Base-by-base conservation (phyloP, 2,797 vertebrate genomes). In the Argyrosomus regius region DNA sequence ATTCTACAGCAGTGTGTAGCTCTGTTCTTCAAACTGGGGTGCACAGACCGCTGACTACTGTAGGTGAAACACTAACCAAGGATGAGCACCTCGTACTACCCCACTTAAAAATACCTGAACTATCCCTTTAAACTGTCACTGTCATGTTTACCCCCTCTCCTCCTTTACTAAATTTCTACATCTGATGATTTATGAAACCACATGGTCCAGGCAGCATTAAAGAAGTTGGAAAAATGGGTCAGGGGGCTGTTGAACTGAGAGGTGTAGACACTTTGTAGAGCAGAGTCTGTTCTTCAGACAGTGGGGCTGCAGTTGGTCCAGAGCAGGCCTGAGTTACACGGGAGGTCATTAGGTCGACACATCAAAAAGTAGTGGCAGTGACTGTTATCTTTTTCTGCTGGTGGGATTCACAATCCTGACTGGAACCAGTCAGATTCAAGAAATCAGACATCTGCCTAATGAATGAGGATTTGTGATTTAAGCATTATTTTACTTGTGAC, bases 311-410 rank as follows among this genome's bases (percentile, higher is more conserved):
- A 74, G 50, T 26, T 69, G 53, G 17, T 68, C 16, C 72, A n/a
- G 28, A 49, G 53, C 10, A 24, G 18, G 14, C 11, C 16, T 45
- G 43, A 52, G n/a, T 70, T 58, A 69, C 64, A 39, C 53, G 58
- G 45, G 66, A 78, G 63, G 78, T 76, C 63, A 72, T 61, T 22
- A 75, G 61, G 75, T 63, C 10, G 11, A 72, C 31, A 69, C 39
- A 75, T 85, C 56, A 83, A 82, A 82, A 69, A 72, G 74, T 52
- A 78, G 43, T 11, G 20, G 56, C 26, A 66, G 45, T 52, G 18
- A 58, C 61, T 77, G 67, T 66, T 77, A 78, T 78, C 75, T 81
- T 11, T 46, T 46, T 39, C 41, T 22, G 31, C 8, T 5, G 46
- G 67, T 61, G 75, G 72, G 54, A 66, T 17, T 35, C 62, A 49